Evolutionary conservation across 2,113 vertebrate genomes (phyloP), one percentile per base, ranked within the genome.

Genomic region (Poecilia latipinna): DNA sequence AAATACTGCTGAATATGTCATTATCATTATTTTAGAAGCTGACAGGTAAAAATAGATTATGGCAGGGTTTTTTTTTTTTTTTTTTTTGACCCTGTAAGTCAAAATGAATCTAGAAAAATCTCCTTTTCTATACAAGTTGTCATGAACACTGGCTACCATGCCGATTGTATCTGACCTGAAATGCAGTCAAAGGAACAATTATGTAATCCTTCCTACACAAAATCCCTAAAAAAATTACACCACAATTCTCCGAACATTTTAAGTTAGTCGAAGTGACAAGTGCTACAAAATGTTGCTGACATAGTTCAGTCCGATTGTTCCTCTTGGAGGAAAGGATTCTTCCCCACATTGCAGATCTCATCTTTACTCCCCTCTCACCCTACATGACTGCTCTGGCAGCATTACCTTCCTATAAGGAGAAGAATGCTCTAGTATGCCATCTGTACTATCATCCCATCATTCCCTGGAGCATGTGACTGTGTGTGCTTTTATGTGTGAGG

Each of bases 401-500:
- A 90, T 91, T 88, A 90, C 90, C 88, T 90, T 89, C 89, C 89
- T 88, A 89, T 93, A 90, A 83, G 83, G 89, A 91, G 87, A 91
- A 89, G 86, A 92, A 89, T 88, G 87, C 84, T 92, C 86, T 79
- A 89, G 78, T 87, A 85, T 72, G 87, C 92, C 92, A 93, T 92
- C 90, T 92, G 90, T 86, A 93, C 87, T 78, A 84, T 86, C 87
- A 85, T 84, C 78, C 84, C 72, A 89, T 86, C 88, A 82, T 84
- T 79, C 88, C 90, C 89, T 86, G 29, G 62, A 84, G 90, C 70
- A 29, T 84, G 68, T 71, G 86, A 72, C 73, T 64, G 66, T 80
- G 79, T 83, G 78, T 71, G 75, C 37, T 64, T 74, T 32, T 61
- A 64, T 87, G 78, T 83, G 72, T 79, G 71, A 80, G 65, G 71